Evolutionary conservation across 1,140 invertebrate genomes (phyloP).

Genomic region (Brachionus koreanus): DNA sequence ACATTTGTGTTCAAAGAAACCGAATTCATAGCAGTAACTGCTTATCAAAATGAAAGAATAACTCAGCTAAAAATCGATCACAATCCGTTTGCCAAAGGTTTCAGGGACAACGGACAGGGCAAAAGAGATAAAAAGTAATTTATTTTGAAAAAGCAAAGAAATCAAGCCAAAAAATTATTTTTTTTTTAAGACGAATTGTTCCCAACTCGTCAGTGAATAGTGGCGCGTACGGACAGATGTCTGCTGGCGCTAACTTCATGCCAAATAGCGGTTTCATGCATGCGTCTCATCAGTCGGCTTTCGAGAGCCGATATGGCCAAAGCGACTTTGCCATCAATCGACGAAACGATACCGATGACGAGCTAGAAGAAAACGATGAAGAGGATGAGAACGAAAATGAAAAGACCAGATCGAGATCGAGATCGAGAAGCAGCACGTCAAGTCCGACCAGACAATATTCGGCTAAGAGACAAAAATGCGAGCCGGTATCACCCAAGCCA

Average conservation of each 20-base stretch:
- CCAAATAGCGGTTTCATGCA: background rate
- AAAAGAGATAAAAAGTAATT: constrained; percentile 44
- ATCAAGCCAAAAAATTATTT: background rate
- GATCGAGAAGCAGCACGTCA: constrained; percentile 20
- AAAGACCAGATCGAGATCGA: background rate
- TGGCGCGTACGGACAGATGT: background rate
- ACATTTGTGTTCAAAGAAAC: constrained; percentile 99
- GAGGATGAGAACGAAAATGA: constrained; percentile 35
- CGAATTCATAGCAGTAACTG: constrained; percentile 80
- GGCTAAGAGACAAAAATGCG: constrained; percentile 11
- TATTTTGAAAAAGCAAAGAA: background rate
- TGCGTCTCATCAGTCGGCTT: background rate
- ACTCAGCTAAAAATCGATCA: constrained; percentile 46
- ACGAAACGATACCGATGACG: background rate
- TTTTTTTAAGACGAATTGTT: background rate
- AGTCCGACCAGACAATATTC: constrained; percentile 7
- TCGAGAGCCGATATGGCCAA: background rate
- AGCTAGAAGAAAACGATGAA: constrained; percentile 26
- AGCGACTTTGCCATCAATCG: background rate
- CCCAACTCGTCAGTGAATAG: background rate
- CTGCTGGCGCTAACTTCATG: background rate
- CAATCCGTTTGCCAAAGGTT: constrained; percentile 47
- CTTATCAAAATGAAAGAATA: constrained; percentile 59
- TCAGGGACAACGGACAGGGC: constrained; percentile 45
- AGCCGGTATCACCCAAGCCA: constrained; percentile 9